These are phyloP conservation scores for Melanophora roralis DNA, from an alignment of 2,888 invertebrate genomes.

Conservation along the genomic window DNA sequence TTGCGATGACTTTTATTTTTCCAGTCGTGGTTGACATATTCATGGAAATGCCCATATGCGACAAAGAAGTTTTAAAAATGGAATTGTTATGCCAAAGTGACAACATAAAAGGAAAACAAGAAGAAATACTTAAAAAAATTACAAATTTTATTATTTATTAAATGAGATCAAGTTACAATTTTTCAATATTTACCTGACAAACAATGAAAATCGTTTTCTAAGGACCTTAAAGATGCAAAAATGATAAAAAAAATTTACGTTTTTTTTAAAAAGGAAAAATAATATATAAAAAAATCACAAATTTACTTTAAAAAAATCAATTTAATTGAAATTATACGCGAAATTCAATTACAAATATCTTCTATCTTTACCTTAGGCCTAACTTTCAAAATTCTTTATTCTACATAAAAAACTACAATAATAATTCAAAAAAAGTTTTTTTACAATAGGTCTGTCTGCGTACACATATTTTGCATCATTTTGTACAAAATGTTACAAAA, in stretches of 20 bases:
- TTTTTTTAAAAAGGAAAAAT: neutral
- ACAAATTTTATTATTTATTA: constrained; percentile 59
- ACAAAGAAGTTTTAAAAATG: constrained; percentile 57
- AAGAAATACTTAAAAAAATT: constrained; percentile 20
- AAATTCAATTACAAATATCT: constrained; percentile 17
- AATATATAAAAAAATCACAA: too few relatives aligned
- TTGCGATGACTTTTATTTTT: too few relatives aligned
- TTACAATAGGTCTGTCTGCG: too few relatives aligned
- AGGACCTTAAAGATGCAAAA: constrained; percentile 28
- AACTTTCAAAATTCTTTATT: neutral
- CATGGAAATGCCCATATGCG: constrained; percentile 50
- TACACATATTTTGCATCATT: too few relatives aligned
- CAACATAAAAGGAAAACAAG: constrained; percentile 46
- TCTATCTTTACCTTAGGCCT: neutral
- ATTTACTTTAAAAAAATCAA: neutral
- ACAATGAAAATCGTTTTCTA: too few relatives aligned
- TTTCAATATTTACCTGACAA: too few relatives aligned
- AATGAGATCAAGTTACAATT: constrained; percentile 54
- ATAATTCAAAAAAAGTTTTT: too few relatives aligned
- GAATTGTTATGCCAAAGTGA: constrained; percentile 59
- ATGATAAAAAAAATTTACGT: constrained; percentile 39
- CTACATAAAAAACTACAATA: too few relatives aligned
- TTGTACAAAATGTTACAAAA: too few relatives aligned
- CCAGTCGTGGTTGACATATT: too few relatives aligned
- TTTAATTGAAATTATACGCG: constrained; percentile 24